Conservation (phyloP, 2,888 invertebrate genomes). For the Himalopsyche anomala region DNA sequence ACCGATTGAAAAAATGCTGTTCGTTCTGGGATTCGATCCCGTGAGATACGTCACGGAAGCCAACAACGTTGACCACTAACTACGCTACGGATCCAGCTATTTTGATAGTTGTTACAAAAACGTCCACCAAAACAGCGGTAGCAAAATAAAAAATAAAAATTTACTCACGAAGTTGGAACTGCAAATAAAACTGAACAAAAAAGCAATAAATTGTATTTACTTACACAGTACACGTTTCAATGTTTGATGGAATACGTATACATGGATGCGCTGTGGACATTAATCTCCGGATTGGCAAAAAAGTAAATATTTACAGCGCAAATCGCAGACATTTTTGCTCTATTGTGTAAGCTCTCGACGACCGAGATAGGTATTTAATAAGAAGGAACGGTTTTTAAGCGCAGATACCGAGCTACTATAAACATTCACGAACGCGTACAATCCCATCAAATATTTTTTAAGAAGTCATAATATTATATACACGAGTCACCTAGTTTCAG, state of each 20-base stretch:
- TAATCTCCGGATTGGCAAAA: not conserved
- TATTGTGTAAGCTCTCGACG: not conserved
- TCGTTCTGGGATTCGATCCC: no score
- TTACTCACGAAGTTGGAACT: not conserved
- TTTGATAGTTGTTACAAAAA: no score
- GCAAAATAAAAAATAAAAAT: no score
- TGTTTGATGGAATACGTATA: not conserved
- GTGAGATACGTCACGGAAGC: no score
- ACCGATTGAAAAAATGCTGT: no score
- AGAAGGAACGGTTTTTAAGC: not conserved
- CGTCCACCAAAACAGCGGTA: no score
- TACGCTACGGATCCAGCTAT: no score
- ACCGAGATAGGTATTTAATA: not conserved
- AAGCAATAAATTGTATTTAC: not conserved
- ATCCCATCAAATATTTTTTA: no score
- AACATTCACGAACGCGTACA: not conserved
- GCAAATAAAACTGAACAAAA: not conserved
- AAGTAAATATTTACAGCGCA: conserved; percentile 23
- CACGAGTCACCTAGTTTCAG: no score
- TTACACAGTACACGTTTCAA: not conserved
- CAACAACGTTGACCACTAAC: no score
- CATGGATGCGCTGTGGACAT: conserved; percentile 7
- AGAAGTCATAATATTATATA: no score
- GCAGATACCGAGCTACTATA: not conserved
- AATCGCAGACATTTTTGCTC: conserved; percentile 9